These are phyloP conservation scores for Turritopsis dohrnii DNA, from an alignment of 30 jellyfish, hydroid and myxozoan genomes.

Conservation along the genomic window DNA sequence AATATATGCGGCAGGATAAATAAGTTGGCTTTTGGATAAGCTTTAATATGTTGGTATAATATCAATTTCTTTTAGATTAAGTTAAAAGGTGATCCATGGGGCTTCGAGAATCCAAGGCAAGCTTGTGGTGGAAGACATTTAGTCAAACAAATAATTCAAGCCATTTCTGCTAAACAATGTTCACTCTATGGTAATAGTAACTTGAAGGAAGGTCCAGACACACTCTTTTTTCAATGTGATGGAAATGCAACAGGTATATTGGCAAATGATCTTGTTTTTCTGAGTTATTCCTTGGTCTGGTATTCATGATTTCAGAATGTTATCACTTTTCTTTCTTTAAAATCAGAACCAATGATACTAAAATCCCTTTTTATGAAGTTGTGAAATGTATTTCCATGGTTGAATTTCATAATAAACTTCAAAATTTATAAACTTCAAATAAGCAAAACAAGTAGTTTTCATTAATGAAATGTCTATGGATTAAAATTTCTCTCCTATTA, in stretches of 20 bases:
- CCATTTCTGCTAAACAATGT: background rate
- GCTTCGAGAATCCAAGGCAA: background rate
- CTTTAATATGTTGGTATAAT: background rate
- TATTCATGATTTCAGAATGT: background rate
- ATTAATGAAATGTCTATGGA: too few species aligned
- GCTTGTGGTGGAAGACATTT: background rate
- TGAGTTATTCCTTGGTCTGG: background rate
- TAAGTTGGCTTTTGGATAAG: too few species aligned
- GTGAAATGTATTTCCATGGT: too few species aligned
- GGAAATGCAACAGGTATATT: background rate
- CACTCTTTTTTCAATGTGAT: background rate
- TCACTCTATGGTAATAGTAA: background rate
- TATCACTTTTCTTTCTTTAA: too few species aligned
- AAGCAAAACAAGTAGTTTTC: too few species aligned
- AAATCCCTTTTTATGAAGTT: too few species aligned
- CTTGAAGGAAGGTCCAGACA: background rate
- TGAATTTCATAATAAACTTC: too few species aligned
- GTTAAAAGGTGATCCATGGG: background rate
- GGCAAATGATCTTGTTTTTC: too few species aligned
- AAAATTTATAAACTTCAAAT: too few species aligned
- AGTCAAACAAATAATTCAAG: background rate
- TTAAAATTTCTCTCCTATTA: too few species aligned
- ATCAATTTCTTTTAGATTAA: background rate
- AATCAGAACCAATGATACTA: too few species aligned
- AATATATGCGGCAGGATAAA: too few species aligned